Percentiles rank a stretch among this genome's conserved stretches.
These are phyloP conservation scores for Nycticebus coucang DNA, from an alignment of 2,113 vertebrate genomes.

Conservation along the genomic window DNA sequence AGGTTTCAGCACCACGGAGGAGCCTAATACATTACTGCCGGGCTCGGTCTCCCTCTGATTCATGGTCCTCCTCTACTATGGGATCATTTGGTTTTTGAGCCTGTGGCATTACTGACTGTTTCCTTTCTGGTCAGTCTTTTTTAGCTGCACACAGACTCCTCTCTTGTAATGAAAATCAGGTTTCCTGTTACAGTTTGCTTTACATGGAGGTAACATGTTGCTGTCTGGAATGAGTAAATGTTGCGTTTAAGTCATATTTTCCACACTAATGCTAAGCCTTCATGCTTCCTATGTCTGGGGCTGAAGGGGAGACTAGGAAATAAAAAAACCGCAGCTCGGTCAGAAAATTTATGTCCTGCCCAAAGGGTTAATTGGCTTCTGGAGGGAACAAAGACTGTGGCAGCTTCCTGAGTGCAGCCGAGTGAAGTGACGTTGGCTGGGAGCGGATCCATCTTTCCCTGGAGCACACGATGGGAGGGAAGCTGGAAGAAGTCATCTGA, in stretches of 20 bases:
- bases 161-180: constrained; percentile 72
- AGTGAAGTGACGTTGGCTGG: too few relatives aligned
- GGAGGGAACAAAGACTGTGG: background rate
- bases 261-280: constrained; percentile 55
- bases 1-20: constrained; percentile 50
- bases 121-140: constrained; percentile 66
- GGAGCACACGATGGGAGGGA: fast-evolving
- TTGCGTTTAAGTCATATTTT: constrained; percentile 68
- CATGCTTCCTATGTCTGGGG: constrained; percentile 38
- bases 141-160: constrained; percentile 57
- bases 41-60: background rate
- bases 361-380: constrained; percentile 62
- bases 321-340: constrained; percentile 57
- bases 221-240: constrained; percentile 59
- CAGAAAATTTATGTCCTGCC: constrained; percentile 47
- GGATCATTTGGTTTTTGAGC: constrained; percentile 51
- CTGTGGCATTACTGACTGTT: constrained; percentile 63
- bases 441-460: background rate
- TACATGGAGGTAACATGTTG: constrained; percentile 65
- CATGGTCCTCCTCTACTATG: background rate
- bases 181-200: constrained; percentile 69
- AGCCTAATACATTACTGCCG: background rate
- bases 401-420: background rate
- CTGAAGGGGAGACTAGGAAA: constrained; percentile 53
- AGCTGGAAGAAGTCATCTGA: background rate